Conservation (phyloP, 2,113 vertebrate species). For the Xiphophorus maculatus region DNA sequence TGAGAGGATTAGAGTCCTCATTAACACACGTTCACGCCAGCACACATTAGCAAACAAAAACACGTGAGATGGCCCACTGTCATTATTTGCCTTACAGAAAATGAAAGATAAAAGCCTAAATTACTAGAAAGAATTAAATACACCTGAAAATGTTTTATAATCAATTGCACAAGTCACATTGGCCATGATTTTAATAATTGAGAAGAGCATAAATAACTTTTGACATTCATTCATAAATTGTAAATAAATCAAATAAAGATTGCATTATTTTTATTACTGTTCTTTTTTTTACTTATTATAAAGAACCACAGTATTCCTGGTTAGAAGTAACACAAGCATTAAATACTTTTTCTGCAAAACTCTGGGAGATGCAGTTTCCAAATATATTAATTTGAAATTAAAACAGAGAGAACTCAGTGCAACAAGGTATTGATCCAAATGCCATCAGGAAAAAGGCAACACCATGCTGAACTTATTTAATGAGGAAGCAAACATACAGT, state of each 20-base stretch:
- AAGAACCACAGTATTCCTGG: not conserved
- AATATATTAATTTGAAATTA: not conserved
- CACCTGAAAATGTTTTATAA: not conserved
- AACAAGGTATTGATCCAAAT: not conserved
- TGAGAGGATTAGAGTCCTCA: slow-evolving; percentile 52
- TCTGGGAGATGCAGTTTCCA: not conserved
- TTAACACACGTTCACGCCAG: not conserved
- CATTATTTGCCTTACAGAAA: not conserved
- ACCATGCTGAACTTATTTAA: not conserved
- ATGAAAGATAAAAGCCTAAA: not conserved
- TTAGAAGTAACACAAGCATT: not conserved
- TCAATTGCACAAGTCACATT: not conserved
- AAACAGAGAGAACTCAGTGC: not conserved
- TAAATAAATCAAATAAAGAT: no score
- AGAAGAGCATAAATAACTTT: no score
- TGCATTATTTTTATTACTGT: no score
- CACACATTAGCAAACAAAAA: slow-evolving; percentile 1
- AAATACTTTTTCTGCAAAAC: not conserved
- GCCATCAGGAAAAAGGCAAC: not conserved
- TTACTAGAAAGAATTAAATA: not conserved
- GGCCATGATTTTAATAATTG: no score
- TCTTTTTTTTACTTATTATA: not conserved
- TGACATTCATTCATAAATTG: no score
- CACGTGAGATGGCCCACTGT: not conserved
- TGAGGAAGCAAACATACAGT: not conserved